Evolutionary conservation across 2,113 vertebrate species (phyloP).

Genomic region (Neolamprologus kungweensis): DNA sequence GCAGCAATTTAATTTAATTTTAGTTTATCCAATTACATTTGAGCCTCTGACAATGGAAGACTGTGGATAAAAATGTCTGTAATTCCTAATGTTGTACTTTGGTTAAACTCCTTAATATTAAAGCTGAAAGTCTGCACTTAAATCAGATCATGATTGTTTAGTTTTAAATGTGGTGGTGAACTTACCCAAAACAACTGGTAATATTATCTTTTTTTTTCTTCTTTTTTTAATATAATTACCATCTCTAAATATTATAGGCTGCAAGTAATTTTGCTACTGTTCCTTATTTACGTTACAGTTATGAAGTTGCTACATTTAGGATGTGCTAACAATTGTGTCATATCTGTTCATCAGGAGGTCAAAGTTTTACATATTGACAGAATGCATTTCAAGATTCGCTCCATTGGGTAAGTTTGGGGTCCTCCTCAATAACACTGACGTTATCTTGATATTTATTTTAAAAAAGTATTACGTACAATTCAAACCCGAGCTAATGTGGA

Average conservation of each 20-base stretch:
- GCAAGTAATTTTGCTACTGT: neutral
- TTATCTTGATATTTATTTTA: neutral
- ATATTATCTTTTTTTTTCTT: neutral
- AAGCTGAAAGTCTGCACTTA: neutral
- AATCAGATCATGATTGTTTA: neutral
- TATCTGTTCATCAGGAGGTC: slow-evolving; percentile 78
- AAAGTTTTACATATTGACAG: slow-evolving; percentile 88
- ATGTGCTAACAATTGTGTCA: neutral
- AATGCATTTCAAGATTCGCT: slow-evolving; percentile 82
- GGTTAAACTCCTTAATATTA: neutral
- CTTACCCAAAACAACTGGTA: neutral
- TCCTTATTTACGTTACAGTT: neutral
- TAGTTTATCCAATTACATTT: neutral
- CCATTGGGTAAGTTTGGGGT: slow-evolving; percentile 81
- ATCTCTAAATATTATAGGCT: neutral
- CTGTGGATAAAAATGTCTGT: neutral
- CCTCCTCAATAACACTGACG: neutral
- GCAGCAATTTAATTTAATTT: accelerated
- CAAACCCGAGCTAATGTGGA: neutral
- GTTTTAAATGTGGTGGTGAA: neutral
- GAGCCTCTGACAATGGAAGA: neutral
- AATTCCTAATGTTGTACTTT: neutral
- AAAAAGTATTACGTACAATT: neutral
- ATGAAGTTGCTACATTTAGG: neutral
- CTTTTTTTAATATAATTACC: accelerated